Evolutionary conservation across 30 jellyfish, hydroid and myxozoan species (phyloP).

Genomic region (Hydra vulgaris): DNA sequence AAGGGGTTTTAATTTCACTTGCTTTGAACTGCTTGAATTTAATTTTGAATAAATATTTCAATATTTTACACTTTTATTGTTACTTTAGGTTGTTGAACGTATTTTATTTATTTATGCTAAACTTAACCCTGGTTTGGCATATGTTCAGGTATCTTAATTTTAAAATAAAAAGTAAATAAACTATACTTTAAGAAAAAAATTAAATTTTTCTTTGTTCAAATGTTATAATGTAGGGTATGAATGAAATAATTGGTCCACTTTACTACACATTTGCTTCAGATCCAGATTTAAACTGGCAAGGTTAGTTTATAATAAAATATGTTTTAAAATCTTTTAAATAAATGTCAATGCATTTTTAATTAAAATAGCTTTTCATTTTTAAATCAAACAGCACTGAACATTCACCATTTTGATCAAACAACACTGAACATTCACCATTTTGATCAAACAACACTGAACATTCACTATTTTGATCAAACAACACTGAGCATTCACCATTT

Average conservation of each 20-base stretch:
- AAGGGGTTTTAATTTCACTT: too few relatives aligned
- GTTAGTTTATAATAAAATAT: conserved; percentile 12
- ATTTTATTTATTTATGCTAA: conserved; percentile 88
- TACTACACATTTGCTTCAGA: conserved; percentile 87
- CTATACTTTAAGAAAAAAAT: neutral
- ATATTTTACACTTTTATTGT: too few relatives aligned
- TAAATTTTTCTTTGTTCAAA: neutral
- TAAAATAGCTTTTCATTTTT: too few relatives aligned
- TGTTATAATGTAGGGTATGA: conserved; percentile 68
- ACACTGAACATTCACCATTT: too few relatives aligned
- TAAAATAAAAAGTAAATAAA: neutral
- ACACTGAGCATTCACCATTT: too few relatives aligned
- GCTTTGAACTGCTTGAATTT: too few relatives aligned
- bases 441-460: too few relatives aligned
- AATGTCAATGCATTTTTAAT: neutral
- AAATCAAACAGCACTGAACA: too few relatives aligned
- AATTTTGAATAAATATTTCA: too few relatives aligned
- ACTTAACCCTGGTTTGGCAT: conserved; percentile 80
- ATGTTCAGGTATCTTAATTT: conserved; percentile 76
- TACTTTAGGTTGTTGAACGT: conserved; percentile 74
- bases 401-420: too few relatives aligned
- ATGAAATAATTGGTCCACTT: conserved; percentile 82
- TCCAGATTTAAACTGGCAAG: conserved; percentile 70
- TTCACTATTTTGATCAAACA: too few relatives aligned
- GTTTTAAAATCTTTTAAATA: too few relatives aligned